Evolutionary conservation across 2,888 invertebrate genomes (phyloP).

Genomic region (Troides oblongomaculatus): DNA sequence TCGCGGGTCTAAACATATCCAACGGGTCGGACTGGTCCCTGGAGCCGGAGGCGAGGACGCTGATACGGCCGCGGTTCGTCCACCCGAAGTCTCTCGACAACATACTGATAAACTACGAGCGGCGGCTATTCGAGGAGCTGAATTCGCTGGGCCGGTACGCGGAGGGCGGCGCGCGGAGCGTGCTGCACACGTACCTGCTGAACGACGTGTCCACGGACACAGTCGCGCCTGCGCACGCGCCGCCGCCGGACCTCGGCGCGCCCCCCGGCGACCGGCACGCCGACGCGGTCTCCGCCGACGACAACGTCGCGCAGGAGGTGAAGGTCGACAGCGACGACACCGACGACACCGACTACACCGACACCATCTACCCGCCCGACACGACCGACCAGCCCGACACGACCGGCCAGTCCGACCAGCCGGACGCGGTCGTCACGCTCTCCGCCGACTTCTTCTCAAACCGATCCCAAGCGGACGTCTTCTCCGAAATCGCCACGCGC

Average conservation of each 20-base stretch:
- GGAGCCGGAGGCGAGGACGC: slow-evolving; percentile 76
- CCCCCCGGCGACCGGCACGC: slow-evolving; percentile 34
- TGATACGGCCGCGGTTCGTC: slow-evolving; percentile 82
- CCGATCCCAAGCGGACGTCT: slow-evolving; percentile 61
- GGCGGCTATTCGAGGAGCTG: slow-evolving; percentile 86
- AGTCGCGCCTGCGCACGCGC: slow-evolving; percentile 61
- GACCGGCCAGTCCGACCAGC: slow-evolving; percentile 32
- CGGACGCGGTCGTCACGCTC: slow-evolving; percentile 66
- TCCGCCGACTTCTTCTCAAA: slow-evolving; percentile 64
- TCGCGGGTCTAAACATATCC: slow-evolving; percentile 80
- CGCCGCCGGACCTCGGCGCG: slow-evolving; percentile 47
- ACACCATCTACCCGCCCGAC: no score
- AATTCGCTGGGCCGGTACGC: slow-evolving; percentile 83
- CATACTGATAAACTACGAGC: slow-evolving; percentile 84
- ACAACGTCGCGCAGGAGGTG: slow-evolving; percentile 71
- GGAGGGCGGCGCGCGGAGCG: slow-evolving; percentile 68
- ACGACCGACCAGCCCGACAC: no score
- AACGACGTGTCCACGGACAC: slow-evolving; percentile 73
- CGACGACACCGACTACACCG: no score
- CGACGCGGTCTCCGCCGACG: slow-evolving; percentile 69
- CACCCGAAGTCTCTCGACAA: slow-evolving; percentile 87
- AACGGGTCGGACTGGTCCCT: slow-evolving; percentile 86
- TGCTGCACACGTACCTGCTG: slow-evolving; percentile 74
- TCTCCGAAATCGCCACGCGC: slow-evolving; percentile 64
- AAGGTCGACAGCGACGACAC: slow-evolving; percentile 65